Conservation (phyloP, 35 echinoderm and acorn worm genomes). For the Amphiura filiformis region DNA sequence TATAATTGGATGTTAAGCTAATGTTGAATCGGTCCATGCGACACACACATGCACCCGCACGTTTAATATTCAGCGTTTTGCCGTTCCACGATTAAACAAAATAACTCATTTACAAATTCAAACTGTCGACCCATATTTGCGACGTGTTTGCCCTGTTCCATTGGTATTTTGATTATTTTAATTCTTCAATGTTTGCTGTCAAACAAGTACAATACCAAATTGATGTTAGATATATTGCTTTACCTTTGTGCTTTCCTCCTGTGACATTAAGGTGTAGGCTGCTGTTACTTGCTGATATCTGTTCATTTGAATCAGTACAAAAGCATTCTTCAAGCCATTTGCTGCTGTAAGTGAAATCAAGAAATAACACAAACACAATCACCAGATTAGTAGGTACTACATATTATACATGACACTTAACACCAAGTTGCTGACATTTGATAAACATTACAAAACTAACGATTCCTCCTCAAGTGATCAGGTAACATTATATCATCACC, state of each 20-base stretch:
- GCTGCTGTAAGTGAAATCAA: conserved; percentile 36
- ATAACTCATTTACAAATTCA: no score
- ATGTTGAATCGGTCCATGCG: no score
- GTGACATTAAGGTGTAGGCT: conserved; percentile 35
- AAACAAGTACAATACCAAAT: no score
- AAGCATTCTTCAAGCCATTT: conserved; percentile 60
- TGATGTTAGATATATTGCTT: no score
- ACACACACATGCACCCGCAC: no score
- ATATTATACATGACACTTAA: neutral
- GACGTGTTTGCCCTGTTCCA: no score
- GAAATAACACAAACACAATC: neutral
- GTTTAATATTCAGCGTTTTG: no score
- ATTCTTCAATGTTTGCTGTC: no score
- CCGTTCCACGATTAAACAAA: no score
- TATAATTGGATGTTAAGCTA: no score
- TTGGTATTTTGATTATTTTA: no score
- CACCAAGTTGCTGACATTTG: neutral
- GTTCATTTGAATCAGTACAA: conserved; percentile 65
- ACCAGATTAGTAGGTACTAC: neutral
- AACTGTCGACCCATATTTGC: no score
- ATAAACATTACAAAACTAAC: neutral
- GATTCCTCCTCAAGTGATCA: neutral
- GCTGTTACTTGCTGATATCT: conserved; percentile 60
- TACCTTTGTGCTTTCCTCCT: conserved; percentile 48
- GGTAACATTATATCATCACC: neutral